Conservation (phyloP, 2,888 invertebrate species). For the Hemicrepidius hirtus region DNA sequence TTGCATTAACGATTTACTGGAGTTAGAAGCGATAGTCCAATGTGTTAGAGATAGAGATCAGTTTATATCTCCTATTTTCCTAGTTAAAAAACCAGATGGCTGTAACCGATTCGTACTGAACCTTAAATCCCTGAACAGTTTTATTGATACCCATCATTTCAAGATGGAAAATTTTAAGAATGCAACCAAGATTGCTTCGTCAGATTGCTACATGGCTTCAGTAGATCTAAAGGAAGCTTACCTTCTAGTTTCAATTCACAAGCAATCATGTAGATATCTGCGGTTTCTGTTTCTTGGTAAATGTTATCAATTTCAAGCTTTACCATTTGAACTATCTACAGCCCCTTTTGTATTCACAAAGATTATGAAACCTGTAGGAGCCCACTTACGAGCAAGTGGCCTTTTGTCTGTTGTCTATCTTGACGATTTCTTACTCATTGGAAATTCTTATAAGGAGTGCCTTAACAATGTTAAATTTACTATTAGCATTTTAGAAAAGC, state of each 20-base stretch:
- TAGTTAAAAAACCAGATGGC: conserved; percentile 44
- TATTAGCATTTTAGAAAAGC: conserved; percentile 17
- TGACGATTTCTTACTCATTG: conserved; percentile 47
- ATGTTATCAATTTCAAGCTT: conserved; percentile 46
- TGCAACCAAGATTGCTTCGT: conserved; percentile 26
- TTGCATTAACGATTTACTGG: neutral
- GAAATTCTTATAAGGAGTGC: conserved; percentile 31
- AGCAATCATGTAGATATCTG: conserved; percentile 35
- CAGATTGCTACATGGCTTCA: conserved; percentile 40
- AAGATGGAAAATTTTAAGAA: conserved; percentile 45
- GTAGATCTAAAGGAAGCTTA: conserved; percentile 52
- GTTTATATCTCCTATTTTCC: conserved; percentile 38
- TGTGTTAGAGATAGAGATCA: neutral
- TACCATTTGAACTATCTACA: conserved; percentile 50
- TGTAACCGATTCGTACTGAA: conserved; percentile 48
- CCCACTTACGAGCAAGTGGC: conserved; percentile 25
- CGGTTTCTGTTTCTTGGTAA: conserved; percentile 40
- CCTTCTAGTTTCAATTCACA: conserved; percentile 41
- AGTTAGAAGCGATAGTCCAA: neutral
- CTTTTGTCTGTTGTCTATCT: conserved; percentile 44
- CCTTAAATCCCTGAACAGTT: conserved; percentile 44
- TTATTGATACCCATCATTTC: conserved; percentile 42
- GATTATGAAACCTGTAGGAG: conserved; percentile 49
- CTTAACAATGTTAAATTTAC: conserved; percentile 24
- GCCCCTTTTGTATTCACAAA: conserved; percentile 52